Evolutionary conservation across 2,113 vertebrate genomes (phyloP).

Genomic region (Oostethus manadensis): DNA sequence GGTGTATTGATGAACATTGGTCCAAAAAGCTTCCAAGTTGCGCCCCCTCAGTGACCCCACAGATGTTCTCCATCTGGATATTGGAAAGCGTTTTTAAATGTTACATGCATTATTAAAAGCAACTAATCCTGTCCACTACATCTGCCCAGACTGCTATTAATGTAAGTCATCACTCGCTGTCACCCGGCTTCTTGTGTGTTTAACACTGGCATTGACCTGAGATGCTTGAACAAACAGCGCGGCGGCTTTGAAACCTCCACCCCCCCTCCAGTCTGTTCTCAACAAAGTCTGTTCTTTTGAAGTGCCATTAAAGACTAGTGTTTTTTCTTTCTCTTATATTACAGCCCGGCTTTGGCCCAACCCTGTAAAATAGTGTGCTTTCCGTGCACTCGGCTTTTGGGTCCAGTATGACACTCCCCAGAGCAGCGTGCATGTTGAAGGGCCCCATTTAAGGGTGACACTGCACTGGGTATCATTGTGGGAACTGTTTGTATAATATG

Average conservation of each 20-base stretch:
- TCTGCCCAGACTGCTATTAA: conserved; percentile 14
- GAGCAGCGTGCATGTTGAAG: conserved; percentile 29
- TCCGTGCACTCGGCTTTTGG: conserved; percentile 43
- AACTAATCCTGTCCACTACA: conserved; percentile 10
- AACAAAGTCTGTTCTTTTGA: conserved; percentile 62
- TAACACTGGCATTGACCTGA: conserved; percentile 63
- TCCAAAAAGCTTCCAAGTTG: background rate
- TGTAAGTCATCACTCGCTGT: conserved; percentile 34
- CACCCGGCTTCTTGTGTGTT: conserved; percentile 53
- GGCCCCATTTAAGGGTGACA: conserved; percentile 22
- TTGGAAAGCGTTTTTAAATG: background rate
- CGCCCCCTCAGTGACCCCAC: background rate
- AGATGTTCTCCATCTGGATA: background rate
- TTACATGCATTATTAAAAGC: background rate
- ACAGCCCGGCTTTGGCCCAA: conserved; percentile 43
- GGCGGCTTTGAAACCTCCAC: conserved; percentile 50
- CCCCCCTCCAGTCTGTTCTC: conserved; percentile 47
- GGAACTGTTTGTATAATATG: conserved; percentile 3
- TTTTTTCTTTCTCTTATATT: conserved; percentile 39
- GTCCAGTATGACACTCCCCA: conserved; percentile 61
- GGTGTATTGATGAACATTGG: too few species aligned
- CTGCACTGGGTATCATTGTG: conserved; percentile 37
- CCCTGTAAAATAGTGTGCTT: conserved; percentile 63
- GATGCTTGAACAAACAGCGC: conserved; percentile 60
- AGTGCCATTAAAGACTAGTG: conserved; percentile 48